Evolutionary conservation across 2,113 vertebrate genomes (phyloP).

Genomic region (Antidorcas marsupialis): DNA sequence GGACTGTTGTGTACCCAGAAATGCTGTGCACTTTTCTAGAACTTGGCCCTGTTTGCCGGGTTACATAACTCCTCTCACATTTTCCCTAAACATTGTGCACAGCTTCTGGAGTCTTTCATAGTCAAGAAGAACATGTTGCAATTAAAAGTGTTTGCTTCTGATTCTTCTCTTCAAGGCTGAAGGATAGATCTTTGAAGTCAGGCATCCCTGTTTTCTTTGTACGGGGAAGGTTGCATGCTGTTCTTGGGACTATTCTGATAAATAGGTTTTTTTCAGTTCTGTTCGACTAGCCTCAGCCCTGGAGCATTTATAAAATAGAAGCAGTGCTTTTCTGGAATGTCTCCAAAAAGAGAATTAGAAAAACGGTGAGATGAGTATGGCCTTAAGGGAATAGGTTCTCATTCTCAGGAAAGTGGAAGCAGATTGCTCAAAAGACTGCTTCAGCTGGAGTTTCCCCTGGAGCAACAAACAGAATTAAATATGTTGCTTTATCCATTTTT

Average conservation of each 20-base stretch:
- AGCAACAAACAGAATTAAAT: background rate
- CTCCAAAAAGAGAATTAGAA: background rate
- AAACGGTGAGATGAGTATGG: background rate
- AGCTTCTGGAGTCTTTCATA: background rate
- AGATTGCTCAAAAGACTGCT: background rate
- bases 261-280: background rate
- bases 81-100: background rate
- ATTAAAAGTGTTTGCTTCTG: background rate
- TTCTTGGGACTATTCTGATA: background rate
- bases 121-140: background rate
- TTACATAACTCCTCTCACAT: background rate
- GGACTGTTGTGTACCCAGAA: background rate
- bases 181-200: background rate
- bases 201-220: background rate
- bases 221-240: background rate
- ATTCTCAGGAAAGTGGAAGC: background rate
- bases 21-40: background rate
- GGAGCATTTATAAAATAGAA: background rate
- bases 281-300: background rate
- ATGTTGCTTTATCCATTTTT: background rate
- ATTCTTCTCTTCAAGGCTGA: background rate
- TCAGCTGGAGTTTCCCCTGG: background rate
- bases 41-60: background rate
- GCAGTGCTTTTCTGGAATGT: background rate
- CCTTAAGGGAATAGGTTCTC: background rate